Percentiles rank a stretch among this genome's conserved stretches.
Evolutionary conservation across 2,888 invertebrate species (phyloP).

Genomic region (Argyresthia goedartella): DNA sequence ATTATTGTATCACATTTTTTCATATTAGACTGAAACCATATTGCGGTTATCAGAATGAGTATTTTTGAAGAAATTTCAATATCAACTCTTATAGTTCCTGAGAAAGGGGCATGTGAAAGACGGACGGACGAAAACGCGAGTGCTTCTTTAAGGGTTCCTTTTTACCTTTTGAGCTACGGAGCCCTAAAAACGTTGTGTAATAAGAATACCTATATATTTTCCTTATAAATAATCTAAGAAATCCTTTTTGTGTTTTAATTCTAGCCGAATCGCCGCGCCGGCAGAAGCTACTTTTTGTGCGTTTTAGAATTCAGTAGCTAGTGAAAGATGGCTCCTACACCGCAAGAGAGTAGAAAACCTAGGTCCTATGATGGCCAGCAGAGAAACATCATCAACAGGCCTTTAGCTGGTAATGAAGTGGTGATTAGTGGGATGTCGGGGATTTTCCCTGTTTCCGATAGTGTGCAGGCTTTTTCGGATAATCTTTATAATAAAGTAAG

Average conservation of each 20-base stretch:
- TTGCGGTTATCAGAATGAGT: too few relatives aligned
- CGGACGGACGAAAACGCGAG: too few relatives aligned
- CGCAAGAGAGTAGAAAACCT: conserved; percentile 14
- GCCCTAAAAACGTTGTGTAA: too few relatives aligned
- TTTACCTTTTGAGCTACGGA: too few relatives aligned
- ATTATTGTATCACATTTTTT: too few relatives aligned
- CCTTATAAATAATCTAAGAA: background rate
- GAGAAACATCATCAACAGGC: conserved; percentile 11
- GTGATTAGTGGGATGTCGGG: conserved; percentile 73
- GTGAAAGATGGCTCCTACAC: conserved; percentile 18
- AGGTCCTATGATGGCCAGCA: background rate
- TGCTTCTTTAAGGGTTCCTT: too few relatives aligned
- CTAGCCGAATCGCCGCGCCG: background rate
- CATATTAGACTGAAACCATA: too few relatives aligned
- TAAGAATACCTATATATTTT: too few relatives aligned
- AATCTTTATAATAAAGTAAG: conserved; percentile 71
- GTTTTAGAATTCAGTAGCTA: background rate
- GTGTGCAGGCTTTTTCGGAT: conserved; percentile 71
- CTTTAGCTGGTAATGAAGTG: conserved; percentile 57
- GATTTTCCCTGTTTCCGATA: conserved; percentile 75
- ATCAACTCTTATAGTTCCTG: too few relatives aligned
- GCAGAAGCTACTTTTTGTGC: background rate
- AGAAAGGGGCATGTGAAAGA: too few relatives aligned
- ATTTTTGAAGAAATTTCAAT: too few relatives aligned
- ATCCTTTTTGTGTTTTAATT: background rate